A percentile compares a stretch with the other conserved stretches of the same genome.
Conservation (phyloP, 2,888 invertebrate species). For the Drosophila anomalata region DNA sequence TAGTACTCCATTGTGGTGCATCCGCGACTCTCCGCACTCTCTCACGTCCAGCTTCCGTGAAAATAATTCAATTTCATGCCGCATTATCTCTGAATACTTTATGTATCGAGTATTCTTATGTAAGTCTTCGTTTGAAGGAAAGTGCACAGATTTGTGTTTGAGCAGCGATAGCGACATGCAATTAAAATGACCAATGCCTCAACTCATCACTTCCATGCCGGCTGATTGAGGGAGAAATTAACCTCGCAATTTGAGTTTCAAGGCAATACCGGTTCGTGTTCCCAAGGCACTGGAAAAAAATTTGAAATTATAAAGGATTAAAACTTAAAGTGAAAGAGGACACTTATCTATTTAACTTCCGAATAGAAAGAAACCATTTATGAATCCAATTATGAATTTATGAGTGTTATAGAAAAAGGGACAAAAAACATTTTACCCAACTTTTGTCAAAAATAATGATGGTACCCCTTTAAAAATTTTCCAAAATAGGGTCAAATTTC, state of each 20-base stretch:
- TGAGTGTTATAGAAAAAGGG: too few relatives aligned
- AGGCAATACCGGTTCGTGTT: constrained; percentile 37
- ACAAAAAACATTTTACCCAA: too few relatives aligned
- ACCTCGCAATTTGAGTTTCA: neutral
- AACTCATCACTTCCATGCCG: constrained; percentile 35
- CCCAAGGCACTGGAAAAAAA: constrained; percentile 2
- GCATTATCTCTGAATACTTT: constrained; percentile 41
- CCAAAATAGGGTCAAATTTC: too few relatives aligned
- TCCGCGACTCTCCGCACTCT: constrained; percentile 22
- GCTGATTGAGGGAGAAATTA: constrained; percentile 58
- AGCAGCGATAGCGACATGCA: constrained; percentile 11
- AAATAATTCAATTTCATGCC: constrained; percentile 66
- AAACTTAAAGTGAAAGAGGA: too few relatives aligned
- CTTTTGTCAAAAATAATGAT: too few relatives aligned
- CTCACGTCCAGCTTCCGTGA: constrained; percentile 38
- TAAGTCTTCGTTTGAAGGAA: constrained; percentile 43
- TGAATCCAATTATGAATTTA: too few relatives aligned
- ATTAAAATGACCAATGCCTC: constrained; percentile 27
- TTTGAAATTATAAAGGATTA: too few relatives aligned
- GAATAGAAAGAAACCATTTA: too few relatives aligned
- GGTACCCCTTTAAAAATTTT: too few relatives aligned
- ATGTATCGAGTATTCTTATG: constrained; percentile 53
- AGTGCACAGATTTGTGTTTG: constrained; percentile 16
- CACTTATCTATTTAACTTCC: too few relatives aligned
- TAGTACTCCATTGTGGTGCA: constrained; percentile 33